Evolutionary conservation across 2,797 vertebrate genomes (phyloP).

Genomic region (Gallinago nigripennis): DNA sequence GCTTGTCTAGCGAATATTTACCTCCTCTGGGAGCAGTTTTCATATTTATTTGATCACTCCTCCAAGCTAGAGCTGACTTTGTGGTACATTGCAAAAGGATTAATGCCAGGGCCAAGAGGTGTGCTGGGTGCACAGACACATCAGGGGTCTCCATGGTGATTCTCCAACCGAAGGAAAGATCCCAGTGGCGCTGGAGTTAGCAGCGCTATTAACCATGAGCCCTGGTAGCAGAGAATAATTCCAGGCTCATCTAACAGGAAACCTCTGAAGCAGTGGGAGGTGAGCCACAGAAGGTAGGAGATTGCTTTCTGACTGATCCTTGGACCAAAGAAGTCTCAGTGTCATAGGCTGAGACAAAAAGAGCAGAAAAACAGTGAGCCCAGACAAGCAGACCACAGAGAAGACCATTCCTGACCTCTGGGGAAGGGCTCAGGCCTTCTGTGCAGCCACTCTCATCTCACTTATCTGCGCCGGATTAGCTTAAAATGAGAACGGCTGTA

Average conservation of each 20-base stretch:
- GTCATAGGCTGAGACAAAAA: neutral
- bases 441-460: neutral
- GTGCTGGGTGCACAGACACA: neutral
- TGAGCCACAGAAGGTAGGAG: neutral
- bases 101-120: neutral
- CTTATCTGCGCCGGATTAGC: accelerated
- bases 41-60: conserved; percentile 48
- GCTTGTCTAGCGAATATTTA: conserved; percentile 53
- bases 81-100: neutral
- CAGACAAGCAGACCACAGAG: neutral
- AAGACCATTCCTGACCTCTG: neutral
- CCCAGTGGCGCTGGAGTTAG: neutral
- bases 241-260: neutral
- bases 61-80: conserved; percentile 30
- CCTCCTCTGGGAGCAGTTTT: conserved; percentile 52
- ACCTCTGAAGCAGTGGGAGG: neutral
- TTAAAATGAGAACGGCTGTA: neutral
- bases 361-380: neutral
- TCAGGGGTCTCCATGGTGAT: neutral
- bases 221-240: neutral
- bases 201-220: neutral
- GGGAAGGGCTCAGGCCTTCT: neutral
- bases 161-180: neutral
- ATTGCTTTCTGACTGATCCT: neutral
- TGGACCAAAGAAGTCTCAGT: neutral